Base-by-base conservation (phyloP, 2,888 invertebrate species). In the Lycaena phlaeas region DNA sequence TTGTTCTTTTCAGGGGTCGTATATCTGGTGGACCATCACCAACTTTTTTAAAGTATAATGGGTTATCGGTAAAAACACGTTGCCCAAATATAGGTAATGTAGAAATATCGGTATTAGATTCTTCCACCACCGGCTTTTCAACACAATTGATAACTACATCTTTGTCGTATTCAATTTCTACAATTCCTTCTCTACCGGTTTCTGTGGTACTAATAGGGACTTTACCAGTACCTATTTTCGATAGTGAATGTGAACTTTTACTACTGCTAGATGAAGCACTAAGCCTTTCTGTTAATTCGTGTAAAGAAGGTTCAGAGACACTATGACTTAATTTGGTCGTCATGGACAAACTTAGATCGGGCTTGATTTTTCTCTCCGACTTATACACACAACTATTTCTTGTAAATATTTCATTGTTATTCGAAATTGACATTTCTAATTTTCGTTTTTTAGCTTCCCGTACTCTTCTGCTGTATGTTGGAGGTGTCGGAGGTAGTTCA, bases 111-210 rank as follows among this genome's bases (percentile, higher is more conserved):
- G 60, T 50, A 34, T 53, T 53, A 30, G 49, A 49, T 42, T 66
- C 66, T 18, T 61, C 58, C 7, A 63, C 51, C 29, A 70, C 38
- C 42, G 76, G 76, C 56, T 74, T 75, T 64, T 84, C 78, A 59
- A 67, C 50, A 56, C 75, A 79, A 52, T 70, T 84, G 28, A 74
- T 71, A 17, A 74, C 72, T 71, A 66, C 68, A 66, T 67, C 77
- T 56, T 64, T 53, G 36, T 81, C 85, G 64, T 88, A 88, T 63
- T 88, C 88, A 46, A 87, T 87, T 64, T 87, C 86, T 31, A 86
- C 87, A 44, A 86, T 64, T 7, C 85, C 86, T 56, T 87, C 72
- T 37, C 74, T 85, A 1, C 71, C 61, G 1, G 79, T 68, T 61
- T 71, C 78, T 2, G 78, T 84, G 14, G 82, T 82, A 48, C 76